Evolutionary conservation across 2,113 vertebrate genomes (phyloP).

Genomic region (Caretta caretta): DNA sequence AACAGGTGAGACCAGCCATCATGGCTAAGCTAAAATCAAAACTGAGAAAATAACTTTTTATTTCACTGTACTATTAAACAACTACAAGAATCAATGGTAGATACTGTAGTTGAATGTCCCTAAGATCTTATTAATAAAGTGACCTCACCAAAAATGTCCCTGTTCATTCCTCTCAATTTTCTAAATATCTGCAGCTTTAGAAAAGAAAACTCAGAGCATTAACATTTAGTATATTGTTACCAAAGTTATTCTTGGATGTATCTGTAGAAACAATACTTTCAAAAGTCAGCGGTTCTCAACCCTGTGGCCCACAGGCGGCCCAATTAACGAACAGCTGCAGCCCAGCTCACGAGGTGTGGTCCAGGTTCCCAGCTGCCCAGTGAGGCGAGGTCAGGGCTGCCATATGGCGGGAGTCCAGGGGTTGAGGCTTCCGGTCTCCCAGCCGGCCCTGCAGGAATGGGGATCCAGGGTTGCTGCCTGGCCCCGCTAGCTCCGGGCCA

Average conservation of each 20-base stretch:
- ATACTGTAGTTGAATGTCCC: not conserved
- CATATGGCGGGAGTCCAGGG: too few species aligned
- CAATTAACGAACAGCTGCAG: too few species aligned
- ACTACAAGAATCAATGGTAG: not conserved
- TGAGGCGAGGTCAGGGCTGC: too few species aligned
- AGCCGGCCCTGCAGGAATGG: too few species aligned
- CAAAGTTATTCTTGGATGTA: not conserved
- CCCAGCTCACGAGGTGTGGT: too few species aligned
- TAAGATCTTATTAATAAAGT: not conserved
- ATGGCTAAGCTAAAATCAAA: constrained; percentile 10
- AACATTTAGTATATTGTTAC: constrained; percentile 11
- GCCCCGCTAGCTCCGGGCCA: too few species aligned
- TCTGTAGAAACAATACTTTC: not conserved
- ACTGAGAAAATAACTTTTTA: not conserved
- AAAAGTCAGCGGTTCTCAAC: not conserved
- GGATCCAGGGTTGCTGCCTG: too few species aligned
- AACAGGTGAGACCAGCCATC: not conserved
- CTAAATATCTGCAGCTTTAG: not conserved
- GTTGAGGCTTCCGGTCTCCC: too few species aligned
- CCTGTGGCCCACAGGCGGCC: too few species aligned
- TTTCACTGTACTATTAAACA: not conserved
- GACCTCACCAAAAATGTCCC: not conserved
- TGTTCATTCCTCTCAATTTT: not conserved
- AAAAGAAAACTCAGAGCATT: not conserved
- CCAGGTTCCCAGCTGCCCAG: too few species aligned